phyloP scores from a whole-genome alignment of 2,888 invertebrate genomes.

The Ochropacha duplaris region DNA sequence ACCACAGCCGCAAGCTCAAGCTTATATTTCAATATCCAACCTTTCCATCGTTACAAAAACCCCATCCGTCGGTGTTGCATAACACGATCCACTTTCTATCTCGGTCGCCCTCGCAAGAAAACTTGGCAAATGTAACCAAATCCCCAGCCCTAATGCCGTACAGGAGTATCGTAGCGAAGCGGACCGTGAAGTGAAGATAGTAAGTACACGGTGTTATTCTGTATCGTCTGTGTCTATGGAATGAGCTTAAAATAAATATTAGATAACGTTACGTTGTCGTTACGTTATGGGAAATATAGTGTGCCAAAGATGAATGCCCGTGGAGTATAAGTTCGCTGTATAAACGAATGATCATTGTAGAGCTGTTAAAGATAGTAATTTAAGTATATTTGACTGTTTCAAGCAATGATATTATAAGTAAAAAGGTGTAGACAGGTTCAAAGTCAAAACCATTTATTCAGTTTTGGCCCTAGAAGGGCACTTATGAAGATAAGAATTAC shows the following conservation, averaged over 20 bases:
- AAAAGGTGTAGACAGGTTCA: too few species aligned
- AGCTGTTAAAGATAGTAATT: too few species aligned
- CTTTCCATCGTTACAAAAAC: neutral
- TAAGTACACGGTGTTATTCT: neutral
- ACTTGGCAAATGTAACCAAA: constrained; percentile 23
- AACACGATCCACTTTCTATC: constrained; percentile 13
- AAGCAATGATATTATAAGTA: too few species aligned
- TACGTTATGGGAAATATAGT: neutral
- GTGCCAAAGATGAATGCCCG: too few species aligned
- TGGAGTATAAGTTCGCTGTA: too few species aligned
- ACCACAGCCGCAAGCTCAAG: neutral
- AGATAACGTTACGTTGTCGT: neutral
- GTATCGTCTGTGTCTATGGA: neutral
- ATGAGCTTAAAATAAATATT: neutral
- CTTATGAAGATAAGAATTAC: too few species aligned
- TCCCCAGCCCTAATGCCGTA: constrained; percentile 10
- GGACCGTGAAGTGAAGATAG: constrained; percentile 11
- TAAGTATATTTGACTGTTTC: too few species aligned
- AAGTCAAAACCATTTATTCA: too few species aligned
- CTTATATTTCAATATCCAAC: neutral
- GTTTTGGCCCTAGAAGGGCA: too few species aligned
- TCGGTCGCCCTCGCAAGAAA: constrained; percentile 8
- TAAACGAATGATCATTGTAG: too few species aligned
- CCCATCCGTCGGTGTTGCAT: constrained; percentile 3
- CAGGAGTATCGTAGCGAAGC: constrained; percentile 3